Evolutionary conservation across 2,113 vertebrate species (phyloP).

Genomic region (Erythrocercus mccallii): DNA sequence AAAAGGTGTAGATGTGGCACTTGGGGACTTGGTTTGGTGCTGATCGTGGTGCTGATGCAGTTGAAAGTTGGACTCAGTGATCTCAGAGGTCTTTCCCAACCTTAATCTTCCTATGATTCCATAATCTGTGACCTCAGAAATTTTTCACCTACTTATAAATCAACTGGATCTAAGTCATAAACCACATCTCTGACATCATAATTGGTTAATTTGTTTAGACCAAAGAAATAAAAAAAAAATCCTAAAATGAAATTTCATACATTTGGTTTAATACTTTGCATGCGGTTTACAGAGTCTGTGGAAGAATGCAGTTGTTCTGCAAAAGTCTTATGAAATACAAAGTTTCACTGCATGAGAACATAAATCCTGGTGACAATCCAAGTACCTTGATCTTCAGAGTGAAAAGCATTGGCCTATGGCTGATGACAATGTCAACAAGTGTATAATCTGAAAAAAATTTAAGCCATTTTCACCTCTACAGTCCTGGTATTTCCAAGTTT

Average conservation of each 20-base stretch:
- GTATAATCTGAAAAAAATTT: not conserved
- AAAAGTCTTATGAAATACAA: not conserved
- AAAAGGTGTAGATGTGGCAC: not conserved
- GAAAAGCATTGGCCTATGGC: not conserved
- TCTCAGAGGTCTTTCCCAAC: not conserved
- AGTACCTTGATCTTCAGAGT: not conserved
- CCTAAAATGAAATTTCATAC: not conserved
- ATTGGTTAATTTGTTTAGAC: not conserved
- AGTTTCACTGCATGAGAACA: not conserved
- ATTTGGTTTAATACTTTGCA: not conserved
- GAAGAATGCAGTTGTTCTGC: not conserved
- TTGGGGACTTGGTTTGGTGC: not conserved
- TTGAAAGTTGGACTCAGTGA: not conserved
- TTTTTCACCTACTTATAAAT: not conserved
- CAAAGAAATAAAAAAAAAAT: not conserved
- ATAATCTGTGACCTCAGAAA: not conserved
- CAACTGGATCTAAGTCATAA: no score
- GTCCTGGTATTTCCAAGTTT: not conserved
- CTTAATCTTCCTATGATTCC: not conserved
- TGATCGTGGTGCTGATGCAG: not conserved
- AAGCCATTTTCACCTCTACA: not conserved
- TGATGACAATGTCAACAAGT: not conserved
- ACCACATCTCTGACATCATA: not conserved
- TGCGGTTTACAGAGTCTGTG: no score
- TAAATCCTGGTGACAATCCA: not conserved